Percentiles rank a stretch among this genome's conserved stretches.
Evolutionary conservation across 2,797 vertebrate genomes (phyloP).

Genomic region (Luscinia megarhynchos): DNA sequence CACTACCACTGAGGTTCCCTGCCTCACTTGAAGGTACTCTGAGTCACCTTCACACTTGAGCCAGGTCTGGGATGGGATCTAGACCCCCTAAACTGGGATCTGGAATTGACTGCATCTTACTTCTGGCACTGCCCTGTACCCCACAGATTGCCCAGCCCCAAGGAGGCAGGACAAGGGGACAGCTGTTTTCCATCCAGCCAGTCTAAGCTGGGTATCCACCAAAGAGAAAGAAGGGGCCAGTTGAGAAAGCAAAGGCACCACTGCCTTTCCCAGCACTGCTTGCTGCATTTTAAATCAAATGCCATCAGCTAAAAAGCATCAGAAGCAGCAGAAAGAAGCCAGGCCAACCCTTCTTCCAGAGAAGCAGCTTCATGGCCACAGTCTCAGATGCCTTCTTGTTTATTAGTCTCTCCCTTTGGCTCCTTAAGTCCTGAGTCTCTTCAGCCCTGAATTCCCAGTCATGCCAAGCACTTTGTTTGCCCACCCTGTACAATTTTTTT

Average conservation of each 20-base stretch:
- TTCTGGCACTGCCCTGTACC: neutral
- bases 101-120: neutral
- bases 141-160: neutral
- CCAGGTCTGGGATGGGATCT: neutral
- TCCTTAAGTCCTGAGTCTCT: neutral
- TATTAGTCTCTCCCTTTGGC: neutral
- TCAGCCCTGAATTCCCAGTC: neutral
- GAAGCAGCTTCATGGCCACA: neutral
- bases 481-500: neutral
- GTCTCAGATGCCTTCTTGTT: neutral
- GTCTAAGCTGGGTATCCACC: neutral
- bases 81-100: neutral
- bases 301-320: neutral
- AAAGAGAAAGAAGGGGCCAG: neutral
- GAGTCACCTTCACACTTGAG: neutral
- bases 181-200: neutral
- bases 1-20: neutral
- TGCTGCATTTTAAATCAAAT: neutral
- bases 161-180: rapidly evolving
- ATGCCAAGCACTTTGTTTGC: neutral
- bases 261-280: neutral
- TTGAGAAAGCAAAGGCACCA: neutral
- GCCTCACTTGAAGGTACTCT: neutral
- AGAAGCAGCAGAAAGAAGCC: neutral
- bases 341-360: neutral